phyloP scores from a whole-genome alignment of 2,797 vertebrate genomes.

The Toxotes lorentzi region DNA sequence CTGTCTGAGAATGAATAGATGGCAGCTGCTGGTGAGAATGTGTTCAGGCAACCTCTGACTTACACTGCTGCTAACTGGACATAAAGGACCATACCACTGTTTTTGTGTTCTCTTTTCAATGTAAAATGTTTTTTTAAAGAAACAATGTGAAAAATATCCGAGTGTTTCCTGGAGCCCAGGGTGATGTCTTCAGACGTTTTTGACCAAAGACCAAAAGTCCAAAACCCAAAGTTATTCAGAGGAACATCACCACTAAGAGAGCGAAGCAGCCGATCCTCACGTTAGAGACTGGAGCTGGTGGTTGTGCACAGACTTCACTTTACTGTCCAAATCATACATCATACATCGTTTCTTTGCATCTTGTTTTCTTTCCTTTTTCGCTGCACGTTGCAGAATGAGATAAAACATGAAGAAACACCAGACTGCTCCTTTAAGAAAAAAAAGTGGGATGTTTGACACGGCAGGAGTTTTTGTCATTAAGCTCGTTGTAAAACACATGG shows the following conservation, averaged over 20 bases:
- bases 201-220: too few relatives aligned
- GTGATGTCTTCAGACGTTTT: too few relatives aligned
- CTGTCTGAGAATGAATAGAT: background rate
- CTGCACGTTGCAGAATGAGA: background rate
- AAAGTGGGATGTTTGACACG: too few relatives aligned
- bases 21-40: background rate
- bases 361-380: background rate
- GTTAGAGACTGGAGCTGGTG: background rate
- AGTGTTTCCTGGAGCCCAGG: too few relatives aligned
- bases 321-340: background rate
- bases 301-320: background rate
- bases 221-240: too few relatives aligned
- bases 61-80: background rate
- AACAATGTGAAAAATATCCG: too few relatives aligned
- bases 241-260: too few relatives aligned
- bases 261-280: too few relatives aligned
- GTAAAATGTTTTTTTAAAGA: too few relatives aligned
- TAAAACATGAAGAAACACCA: background rate
- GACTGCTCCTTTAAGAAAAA: background rate
- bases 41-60: background rate
- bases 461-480: too few relatives aligned
- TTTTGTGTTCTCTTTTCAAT: background rate
- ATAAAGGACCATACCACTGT: background rate
- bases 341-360: too few relatives aligned
- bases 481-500: constrained; percentile 16